These are phyloP conservation scores for Temnothorax rugatulus DNA, from an alignment of 2,888 invertebrate species.

Conservation along the genomic window DNA sequence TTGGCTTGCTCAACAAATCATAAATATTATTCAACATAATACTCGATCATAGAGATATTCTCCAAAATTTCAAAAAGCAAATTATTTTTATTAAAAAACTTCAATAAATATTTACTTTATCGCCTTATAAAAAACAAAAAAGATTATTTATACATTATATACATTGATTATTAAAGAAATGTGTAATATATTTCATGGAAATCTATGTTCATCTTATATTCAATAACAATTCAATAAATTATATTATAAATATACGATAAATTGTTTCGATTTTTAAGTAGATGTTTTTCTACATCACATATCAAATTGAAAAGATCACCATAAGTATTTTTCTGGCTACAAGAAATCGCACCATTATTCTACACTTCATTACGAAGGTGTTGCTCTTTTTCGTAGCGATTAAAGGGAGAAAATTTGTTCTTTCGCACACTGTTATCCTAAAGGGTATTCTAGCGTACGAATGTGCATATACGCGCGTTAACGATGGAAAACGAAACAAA, in stretches of 20 bases:
- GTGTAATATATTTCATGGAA: background rate
- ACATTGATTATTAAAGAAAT: background rate
- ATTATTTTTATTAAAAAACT: background rate
- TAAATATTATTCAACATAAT: background rate
- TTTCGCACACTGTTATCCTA: conserved; percentile 38
- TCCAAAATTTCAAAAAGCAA: background rate
- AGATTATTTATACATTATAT: background rate
- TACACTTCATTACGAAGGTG: conserved; percentile 30
- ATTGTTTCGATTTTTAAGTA: background rate
- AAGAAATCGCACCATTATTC: conserved; percentile 27
- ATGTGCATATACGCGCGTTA: conserved; percentile 66
- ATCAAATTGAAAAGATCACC: background rate
- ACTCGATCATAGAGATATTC: background rate
- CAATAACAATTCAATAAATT: background rate
- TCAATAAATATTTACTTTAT: background rate
- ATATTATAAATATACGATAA: background rate
- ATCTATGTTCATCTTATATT: background rate
- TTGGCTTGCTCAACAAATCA: background rate
- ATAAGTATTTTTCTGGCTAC: background rate
- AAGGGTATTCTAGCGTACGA: conserved; percentile 25
- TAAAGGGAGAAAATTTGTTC: conserved; percentile 36
- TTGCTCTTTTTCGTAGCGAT: conserved; percentile 27
- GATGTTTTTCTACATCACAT: background rate
- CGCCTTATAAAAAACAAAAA: background rate
- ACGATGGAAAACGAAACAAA: conserved; percentile 79